Evolutionary conservation across 2,797 vertebrate species (phyloP), one percentile per base, ranked within the genome.

Genomic region (Rhynchotus rufescens): DNA sequence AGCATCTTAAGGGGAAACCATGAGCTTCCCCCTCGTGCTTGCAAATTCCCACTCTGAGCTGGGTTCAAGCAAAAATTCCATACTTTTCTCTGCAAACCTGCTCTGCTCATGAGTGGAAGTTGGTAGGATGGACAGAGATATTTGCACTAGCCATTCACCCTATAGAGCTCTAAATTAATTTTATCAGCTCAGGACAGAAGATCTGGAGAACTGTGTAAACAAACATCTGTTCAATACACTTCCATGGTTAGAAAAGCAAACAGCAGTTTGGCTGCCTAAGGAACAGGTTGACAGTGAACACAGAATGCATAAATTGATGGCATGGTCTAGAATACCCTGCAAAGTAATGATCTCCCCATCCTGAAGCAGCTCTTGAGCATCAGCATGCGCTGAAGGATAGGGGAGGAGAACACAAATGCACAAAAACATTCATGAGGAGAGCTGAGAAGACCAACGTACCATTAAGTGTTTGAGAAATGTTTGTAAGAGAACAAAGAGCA

Each of bases 171-270:
- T 90, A 86, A 91, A 96, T 90, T 93, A 90, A 93, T 79, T 92
- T 92, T 83, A 94, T 80, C 94, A 88, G 91, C 79, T 67, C 23
- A 12, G 95, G 96, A 96, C 91, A 92, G 80, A 93, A 88, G 92
- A 96, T 92, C 68, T 91, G 94, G 80, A 93, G 91, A 93, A 83
- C 69, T 91, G 90, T 94, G 92, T 94, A 94, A 96, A 76, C 88
- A 92, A 96, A 94, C 94, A 95, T 95, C 95, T 96, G 95, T 84
- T 96, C 87, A 88, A 73, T 95, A 92, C 92, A 96, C 91, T 78
- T 86, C 88, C 64, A 66, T 51, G 40, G 67, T 90, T 92, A 95
- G 91, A 92, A n/a, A 94, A 94, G 86, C 80, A 88, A 96, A 95
- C 86, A 86, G 86, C 80, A 80, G 88, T 86, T 42, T 89, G 84